Evolutionary conservation across 2,888 invertebrate genomes (phyloP).

Genomic region (Parnassius smintheus): DNA sequence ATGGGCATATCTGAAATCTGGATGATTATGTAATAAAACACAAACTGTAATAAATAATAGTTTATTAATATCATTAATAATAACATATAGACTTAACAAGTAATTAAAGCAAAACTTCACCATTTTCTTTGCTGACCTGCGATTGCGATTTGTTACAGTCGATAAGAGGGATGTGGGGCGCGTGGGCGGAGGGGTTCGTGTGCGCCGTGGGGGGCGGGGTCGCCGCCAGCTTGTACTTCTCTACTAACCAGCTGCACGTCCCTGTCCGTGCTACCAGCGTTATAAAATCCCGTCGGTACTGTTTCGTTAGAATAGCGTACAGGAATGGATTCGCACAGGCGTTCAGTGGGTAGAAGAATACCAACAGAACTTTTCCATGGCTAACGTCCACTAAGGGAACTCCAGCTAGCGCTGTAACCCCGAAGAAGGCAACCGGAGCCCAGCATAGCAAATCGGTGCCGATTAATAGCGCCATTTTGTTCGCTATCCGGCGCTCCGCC

Average conservation of each 20-base stretch:
- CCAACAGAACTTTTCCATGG: conserved; percentile 89
- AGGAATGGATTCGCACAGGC: conserved; percentile 96
- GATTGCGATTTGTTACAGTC: conserved; percentile 61
- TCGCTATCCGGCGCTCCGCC: conserved; percentile 88
- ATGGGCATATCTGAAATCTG: too few species aligned
- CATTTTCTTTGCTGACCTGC: conserved; percentile 58
- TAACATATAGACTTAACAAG: conserved; percentile 41
- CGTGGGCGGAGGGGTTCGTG: conserved; percentile 64
- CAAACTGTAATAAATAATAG: conserved; percentile 54
- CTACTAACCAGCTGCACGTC: conserved; percentile 64
- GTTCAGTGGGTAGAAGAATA: conserved; percentile 95
- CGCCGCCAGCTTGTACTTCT: conserved; percentile 63
- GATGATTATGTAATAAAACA: conserved; percentile 39
- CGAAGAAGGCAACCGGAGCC: conserved; percentile 95
- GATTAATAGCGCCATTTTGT: conserved; percentile 94
- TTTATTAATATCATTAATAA: conserved; percentile 54
- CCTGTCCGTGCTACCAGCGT: conserved; percentile 84
- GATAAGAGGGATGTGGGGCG: conserved; percentile 58
- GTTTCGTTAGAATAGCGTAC: conserved; percentile 94
- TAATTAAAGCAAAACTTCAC: conserved; percentile 56
- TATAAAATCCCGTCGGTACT: conserved; percentile 89
- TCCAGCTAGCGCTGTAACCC: conserved; percentile 91
- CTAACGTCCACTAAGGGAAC: conserved; percentile 91
- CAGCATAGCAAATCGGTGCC: conserved; percentile 92
- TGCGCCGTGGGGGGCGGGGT: conserved; percentile 71